Percentiles rank a stretch among this genome's conserved stretches.
Evolutionary conservation across 2,797 vertebrate genomes (phyloP).

Genomic region (Malurus leucopterus): DNA sequence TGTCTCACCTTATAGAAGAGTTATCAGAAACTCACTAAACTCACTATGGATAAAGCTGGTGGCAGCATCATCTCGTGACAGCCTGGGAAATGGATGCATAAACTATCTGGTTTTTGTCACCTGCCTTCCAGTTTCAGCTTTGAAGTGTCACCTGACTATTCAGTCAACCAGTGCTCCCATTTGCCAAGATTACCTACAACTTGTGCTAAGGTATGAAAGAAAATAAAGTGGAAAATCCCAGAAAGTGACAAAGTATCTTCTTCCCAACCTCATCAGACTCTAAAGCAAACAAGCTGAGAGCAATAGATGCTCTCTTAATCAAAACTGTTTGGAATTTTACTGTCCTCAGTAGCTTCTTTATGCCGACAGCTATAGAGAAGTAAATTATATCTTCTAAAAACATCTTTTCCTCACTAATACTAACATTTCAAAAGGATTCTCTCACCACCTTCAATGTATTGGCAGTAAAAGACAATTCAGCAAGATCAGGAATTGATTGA

Average conservation of each 20-base stretch:
- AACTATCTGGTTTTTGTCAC: background rate
- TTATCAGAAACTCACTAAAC: background rate
- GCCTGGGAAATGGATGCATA: background rate
- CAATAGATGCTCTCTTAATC: background rate
- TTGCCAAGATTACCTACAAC: background rate
- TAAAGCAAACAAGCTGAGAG: background rate
- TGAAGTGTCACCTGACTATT: background rate
- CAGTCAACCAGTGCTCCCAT: background rate
- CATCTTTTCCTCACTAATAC: background rate
- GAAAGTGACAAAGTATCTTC: background rate
- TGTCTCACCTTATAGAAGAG: background rate
- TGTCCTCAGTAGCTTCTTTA: background rate
- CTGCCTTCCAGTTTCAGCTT: background rate
- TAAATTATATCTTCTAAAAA: background rate
- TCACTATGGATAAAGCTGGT: background rate
- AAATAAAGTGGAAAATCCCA: background rate
- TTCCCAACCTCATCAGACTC: background rate
- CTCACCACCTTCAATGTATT: background rate
- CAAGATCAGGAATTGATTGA: background rate
- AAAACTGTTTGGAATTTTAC: background rate
- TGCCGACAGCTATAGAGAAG: background rate
- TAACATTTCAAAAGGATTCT: background rate
- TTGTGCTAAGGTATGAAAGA: background rate
- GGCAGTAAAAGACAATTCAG: background rate
- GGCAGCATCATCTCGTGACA: background rate